These are phyloP conservation scores for Danio kyathit DNA, from an alignment of 2,797 vertebrate species.

Conservation along the genomic window DNA sequence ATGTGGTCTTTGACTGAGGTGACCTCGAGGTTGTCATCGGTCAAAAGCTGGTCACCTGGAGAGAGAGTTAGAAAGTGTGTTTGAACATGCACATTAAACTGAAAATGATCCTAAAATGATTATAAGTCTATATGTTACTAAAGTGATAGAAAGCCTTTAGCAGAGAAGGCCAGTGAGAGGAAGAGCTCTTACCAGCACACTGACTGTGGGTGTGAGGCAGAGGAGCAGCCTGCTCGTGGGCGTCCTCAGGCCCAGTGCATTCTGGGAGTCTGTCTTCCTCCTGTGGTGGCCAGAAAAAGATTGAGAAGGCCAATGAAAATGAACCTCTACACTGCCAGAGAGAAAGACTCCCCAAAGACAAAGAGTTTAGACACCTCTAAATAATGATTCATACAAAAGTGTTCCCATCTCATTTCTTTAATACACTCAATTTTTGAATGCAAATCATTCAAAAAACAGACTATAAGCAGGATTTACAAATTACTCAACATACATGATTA, in stretches of 20 bases:
- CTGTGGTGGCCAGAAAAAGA: slow-evolving; percentile 60
- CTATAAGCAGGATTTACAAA: no score
- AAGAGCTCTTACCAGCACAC: slow-evolving; percentile 79
- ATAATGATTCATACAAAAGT: slow-evolving; percentile 41
- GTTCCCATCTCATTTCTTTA: no score
- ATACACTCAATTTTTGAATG: no score
- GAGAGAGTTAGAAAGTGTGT: slow-evolving; percentile 3
- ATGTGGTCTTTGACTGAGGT: slow-evolving; percentile 43
- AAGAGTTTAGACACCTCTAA: slow-evolving; percentile 53
- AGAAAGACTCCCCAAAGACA: background rate
- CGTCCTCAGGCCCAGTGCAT: slow-evolving; percentile 63
- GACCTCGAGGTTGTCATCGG: slow-evolving; percentile 45
- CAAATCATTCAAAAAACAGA: no score
- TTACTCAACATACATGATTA: no score
- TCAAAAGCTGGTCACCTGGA: slow-evolving; percentile 76
- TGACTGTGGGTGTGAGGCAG: slow-evolving; percentile 67
- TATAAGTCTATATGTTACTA: background rate
- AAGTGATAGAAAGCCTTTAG: slow-evolving; percentile 14
- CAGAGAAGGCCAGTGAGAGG: slow-evolving; percentile 18
- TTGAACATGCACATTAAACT: background rate
- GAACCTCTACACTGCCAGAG: background rate
- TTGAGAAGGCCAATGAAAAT: slow-evolving; percentile 28
- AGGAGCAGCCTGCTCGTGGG: slow-evolving; percentile 67
- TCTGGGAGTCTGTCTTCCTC: slow-evolving; percentile 68
- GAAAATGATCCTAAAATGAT: background rate